Evolutionary conservation across 2,797 vertebrate species (phyloP).

Genomic region (Molothrus ater): DNA sequence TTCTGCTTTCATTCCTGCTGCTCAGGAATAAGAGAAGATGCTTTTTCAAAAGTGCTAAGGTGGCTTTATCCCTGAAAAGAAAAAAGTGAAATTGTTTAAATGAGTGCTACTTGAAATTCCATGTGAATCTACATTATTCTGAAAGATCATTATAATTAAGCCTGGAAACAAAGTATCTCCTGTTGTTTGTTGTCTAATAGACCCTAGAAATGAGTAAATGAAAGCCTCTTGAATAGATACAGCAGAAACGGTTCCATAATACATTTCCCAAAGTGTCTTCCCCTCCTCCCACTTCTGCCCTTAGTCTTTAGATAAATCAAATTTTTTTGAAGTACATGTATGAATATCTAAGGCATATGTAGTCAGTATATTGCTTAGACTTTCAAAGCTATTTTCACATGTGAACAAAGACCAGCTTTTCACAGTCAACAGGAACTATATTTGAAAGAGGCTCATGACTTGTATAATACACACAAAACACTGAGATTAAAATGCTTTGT

Average conservation of each 20-base stretch:
- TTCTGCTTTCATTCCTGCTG: background rate
- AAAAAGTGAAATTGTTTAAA: background rate
- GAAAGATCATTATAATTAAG: background rate
- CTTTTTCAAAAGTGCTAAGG: background rate
- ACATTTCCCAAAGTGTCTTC: background rate
- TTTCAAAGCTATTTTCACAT: background rate
- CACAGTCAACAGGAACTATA: background rate
- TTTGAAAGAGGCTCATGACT: background rate
- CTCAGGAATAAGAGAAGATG: background rate
- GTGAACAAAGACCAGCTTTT: background rate
- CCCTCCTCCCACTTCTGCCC: too few species aligned
- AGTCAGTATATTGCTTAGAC: background rate
- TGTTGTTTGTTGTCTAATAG: background rate
- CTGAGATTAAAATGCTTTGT: background rate
- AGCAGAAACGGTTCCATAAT: background rate
- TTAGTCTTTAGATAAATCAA: background rate
- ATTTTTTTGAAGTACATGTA: background rate
- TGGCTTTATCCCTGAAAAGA: background rate
- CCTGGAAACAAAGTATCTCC: background rate
- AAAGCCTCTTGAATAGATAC: background rate
- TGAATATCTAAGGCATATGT: background rate
- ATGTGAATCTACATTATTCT: background rate
- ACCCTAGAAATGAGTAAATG: background rate
- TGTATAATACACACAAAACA: background rate
- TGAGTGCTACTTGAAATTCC: background rate